These are phyloP conservation scores for Drosophila lowei DNA, from an alignment of 1,140 invertebrate genomes.

Conservation along the genomic window DNA sequence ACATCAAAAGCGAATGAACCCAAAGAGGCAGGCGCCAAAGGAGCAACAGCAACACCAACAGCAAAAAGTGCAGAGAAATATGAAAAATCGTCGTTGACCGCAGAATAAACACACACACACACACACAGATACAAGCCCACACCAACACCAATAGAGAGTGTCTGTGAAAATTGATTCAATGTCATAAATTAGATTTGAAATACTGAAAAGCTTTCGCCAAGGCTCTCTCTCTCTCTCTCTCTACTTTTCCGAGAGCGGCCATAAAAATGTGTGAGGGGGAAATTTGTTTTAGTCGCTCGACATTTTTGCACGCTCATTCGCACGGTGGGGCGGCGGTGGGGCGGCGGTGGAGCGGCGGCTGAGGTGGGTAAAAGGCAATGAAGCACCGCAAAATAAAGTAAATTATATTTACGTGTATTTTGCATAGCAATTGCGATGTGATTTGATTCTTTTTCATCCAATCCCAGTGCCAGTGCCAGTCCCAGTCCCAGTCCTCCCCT, in stretches of 20 bases:
- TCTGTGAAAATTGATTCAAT: conserved; percentile 74
- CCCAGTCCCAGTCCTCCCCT: too few species aligned
- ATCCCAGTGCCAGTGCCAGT: too few species aligned
- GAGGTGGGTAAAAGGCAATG: conserved; percentile 38
- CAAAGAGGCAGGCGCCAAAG: conserved; percentile 28
- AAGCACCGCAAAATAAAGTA: conserved; percentile 70
- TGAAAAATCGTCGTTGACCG: conserved; percentile 78
- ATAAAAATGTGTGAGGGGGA: conserved; percentile 70
- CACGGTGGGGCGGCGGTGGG: background rate
- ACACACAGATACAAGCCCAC: conserved; percentile 17
- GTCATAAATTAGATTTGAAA: conserved; percentile 82
- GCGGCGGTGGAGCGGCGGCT: background rate
- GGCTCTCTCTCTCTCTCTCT: background rate
- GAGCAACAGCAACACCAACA: conserved; percentile 16
- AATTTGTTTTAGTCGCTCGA: conserved; percentile 63
- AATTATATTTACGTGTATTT: conserved; percentile 78
- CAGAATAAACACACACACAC: conserved; percentile 46
- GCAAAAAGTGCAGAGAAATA: conserved; percentile 70
- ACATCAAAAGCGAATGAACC: conserved; percentile 58
- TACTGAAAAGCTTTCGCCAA: conserved; percentile 65
- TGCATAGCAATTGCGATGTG: conserved; percentile 70
- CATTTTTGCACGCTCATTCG: conserved; percentile 51
- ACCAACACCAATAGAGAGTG: conserved; percentile 11
- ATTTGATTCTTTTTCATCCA: conserved; percentile 23
- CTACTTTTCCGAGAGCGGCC: conserved; percentile 33